Evolutionary conservation across 1,140 invertebrate species (phyloP).

Genomic region (Cardiocondyla obscurior): DNA sequence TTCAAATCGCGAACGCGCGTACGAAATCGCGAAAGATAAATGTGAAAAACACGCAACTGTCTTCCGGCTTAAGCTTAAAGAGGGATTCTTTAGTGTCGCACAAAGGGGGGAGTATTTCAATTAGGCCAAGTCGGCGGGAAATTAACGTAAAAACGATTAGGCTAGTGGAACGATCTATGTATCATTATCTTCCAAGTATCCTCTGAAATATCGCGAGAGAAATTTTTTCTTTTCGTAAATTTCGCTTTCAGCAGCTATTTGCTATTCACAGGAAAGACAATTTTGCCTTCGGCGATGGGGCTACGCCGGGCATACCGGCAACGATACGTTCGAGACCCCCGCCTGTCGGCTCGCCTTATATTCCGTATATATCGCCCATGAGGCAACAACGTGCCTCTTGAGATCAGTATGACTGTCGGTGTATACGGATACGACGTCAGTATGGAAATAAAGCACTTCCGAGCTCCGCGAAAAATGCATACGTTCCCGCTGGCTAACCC

Average conservation of each 20-base stretch:
- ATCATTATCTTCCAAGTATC: neutral
- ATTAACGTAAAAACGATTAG: neutral
- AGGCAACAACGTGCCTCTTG: conserved; percentile 76
- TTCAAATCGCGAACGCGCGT: neutral
- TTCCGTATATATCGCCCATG: conserved; percentile 71
- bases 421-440: conserved; percentile 69
- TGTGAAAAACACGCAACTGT: neutral
- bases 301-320: conserved; percentile 61
- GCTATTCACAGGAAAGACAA: conserved; percentile 60
- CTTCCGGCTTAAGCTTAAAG: neutral
- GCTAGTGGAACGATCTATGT: neutral
- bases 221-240: conserved; percentile 34
- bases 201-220: conserved; percentile 3
- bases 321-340: conserved; percentile 70
- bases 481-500: conserved; percentile 64
- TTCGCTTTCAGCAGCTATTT: conserved; percentile 64
- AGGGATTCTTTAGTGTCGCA: neutral
- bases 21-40: conserved; percentile 4
- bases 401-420: conserved; percentile 77
- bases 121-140: neutral
- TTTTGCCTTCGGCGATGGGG: conserved; percentile 61
- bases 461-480: conserved; percentile 77
- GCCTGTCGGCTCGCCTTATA: conserved; percentile 61
- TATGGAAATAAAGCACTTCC: conserved; percentile 81
- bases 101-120: neutral